These are phyloP conservation scores for Rissa tridactyla DNA, from an alignment of 2,113 vertebrate genomes.

Conservation along the genomic window DNA sequence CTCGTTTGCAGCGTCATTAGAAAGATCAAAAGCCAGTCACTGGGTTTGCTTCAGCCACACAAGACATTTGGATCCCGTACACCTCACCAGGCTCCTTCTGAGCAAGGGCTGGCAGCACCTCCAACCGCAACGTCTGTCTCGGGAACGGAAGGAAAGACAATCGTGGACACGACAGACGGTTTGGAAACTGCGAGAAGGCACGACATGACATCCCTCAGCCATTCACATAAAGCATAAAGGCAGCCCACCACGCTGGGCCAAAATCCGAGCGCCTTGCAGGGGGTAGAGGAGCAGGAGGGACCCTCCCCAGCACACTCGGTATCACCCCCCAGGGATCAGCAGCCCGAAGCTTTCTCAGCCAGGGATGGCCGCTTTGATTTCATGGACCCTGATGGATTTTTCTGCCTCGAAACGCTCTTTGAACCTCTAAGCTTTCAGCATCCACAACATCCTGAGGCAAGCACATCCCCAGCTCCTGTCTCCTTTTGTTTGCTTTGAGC, in stretches of 20 bases:
- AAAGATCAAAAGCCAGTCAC: conserved; percentile 27
- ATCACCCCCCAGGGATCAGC: background rate
- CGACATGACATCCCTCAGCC: background rate
- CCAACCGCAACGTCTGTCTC: background rate
- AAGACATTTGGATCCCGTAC: background rate
- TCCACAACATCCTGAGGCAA: conserved; percentile 6
- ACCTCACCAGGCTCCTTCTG: background rate
- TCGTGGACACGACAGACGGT: fast-evolving
- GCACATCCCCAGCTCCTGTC: background rate
- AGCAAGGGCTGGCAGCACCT: background rate
- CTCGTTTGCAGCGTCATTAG: background rate
- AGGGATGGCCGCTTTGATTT: background rate
- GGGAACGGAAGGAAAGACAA: background rate
- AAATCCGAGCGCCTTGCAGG: background rate
- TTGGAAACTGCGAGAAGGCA: background rate
- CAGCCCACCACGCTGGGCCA: background rate
- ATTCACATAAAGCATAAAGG: fast-evolving
- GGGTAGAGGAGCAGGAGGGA: background rate
- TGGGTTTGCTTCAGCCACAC: background rate
- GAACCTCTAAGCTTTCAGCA: conserved; percentile 4
- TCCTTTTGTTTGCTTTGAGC: conserved; percentile 11
- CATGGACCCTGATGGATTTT: background rate
- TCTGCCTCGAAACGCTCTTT: background rate
- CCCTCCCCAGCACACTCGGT: background rate
- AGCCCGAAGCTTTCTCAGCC: background rate